Conservation (phyloP, 2,797 vertebrate species). For the Syngnathus rostellatus region DNA sequence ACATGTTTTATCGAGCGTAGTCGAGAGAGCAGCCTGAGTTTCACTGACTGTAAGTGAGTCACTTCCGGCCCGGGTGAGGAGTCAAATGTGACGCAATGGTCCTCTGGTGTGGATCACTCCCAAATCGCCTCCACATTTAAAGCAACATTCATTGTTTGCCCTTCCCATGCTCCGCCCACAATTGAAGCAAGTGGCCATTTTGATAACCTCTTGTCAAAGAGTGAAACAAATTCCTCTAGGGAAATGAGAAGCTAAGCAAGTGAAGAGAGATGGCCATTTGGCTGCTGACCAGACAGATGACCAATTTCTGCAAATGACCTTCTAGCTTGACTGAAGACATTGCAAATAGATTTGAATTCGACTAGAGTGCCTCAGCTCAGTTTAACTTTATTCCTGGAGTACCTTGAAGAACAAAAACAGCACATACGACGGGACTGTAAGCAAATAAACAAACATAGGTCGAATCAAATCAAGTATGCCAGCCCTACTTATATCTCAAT, state of each 20-base stretch:
- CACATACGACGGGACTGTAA: too few relatives aligned
- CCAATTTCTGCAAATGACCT: neutral
- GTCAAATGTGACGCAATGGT: constrained; percentile 2
- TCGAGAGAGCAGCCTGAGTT: constrained; percentile 26
- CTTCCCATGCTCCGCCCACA: neutral
- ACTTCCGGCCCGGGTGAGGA: constrained; percentile 27
- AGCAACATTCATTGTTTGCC: neutral
- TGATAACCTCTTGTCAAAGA: neutral
- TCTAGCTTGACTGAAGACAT: neutral
- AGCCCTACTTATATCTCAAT: neutral
- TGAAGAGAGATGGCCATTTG: neutral
- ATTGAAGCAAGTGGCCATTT: neutral
- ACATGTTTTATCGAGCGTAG: constrained; percentile 17
- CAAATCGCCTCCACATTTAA: neutral
- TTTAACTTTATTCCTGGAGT: neutral
- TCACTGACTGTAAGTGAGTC: constrained; percentile 33
- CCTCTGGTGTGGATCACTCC: neutral
- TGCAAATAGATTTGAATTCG: neutral
- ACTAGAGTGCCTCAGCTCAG: neutral
- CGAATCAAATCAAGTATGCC: too few relatives aligned
- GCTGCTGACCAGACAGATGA: neutral
- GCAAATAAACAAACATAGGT: too few relatives aligned
- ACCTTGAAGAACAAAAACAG: neutral
- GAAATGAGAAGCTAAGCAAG: neutral
- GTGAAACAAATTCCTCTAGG: neutral